phyloP scores from a whole-genome alignment of 92 coral and sea anemone species.

The Heteractis magnifica region DNA sequence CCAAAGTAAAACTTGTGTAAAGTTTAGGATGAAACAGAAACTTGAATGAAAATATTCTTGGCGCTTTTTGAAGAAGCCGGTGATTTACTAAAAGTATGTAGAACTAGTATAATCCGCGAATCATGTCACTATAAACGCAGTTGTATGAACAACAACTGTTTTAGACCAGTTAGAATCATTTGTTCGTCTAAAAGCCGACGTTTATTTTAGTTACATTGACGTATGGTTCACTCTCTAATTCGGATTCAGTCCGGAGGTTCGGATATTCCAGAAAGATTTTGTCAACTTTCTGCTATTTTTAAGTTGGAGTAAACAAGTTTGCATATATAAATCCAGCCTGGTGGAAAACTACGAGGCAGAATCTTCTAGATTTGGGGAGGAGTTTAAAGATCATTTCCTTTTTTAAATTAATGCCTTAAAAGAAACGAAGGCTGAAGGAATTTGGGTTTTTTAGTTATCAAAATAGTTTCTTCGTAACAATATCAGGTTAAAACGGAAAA shows the following conservation, averaged over 20 bases:
- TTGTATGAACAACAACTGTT: too few species aligned
- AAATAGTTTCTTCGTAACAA: background rate
- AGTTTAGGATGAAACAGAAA: too few species aligned
- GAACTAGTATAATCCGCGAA: too few species aligned
- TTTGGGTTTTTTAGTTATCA: background rate
- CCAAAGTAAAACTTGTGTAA: too few species aligned
- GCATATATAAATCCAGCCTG: background rate
- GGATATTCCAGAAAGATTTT: background rate
- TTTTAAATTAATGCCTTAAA: background rate
- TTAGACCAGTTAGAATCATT: too few species aligned
- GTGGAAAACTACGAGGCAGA: background rate
- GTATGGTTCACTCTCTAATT: background rate
- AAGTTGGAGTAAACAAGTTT: background rate
- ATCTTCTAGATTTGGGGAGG: background rate
- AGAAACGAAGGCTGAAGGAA: background rate
- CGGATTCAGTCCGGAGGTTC: background rate
- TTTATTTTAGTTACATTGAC: background rate
- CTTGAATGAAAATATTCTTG: too few species aligned
- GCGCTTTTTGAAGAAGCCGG: too few species aligned
- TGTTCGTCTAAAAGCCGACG: background rate
- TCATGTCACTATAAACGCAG: too few species aligned
- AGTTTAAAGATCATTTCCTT: background rate
- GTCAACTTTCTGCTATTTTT: background rate
- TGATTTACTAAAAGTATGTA: too few species aligned
- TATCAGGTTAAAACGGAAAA: background rate